A percentile compares a stretch with the other conserved stretches of the same genome.
Conservation (phyloP, 2,113 vertebrate genomes). For the Eclectus roratus region DNA sequence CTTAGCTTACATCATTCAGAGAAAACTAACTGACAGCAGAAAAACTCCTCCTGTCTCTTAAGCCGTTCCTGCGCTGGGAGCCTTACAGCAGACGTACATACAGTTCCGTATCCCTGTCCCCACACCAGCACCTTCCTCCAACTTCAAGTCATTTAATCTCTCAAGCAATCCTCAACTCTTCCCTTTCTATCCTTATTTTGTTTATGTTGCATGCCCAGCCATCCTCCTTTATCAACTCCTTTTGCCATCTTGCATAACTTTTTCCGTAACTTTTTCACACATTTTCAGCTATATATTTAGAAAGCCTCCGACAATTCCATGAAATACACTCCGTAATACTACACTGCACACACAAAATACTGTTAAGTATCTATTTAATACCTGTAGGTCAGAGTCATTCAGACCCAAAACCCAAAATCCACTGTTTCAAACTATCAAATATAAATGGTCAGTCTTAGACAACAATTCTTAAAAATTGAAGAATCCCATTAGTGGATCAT, state of each 20-base stretch:
- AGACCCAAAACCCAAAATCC: neutral
- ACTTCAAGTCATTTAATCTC: neutral
- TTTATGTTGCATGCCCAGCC: neutral
- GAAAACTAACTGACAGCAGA: constrained; percentile 16
- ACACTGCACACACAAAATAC: neutral
- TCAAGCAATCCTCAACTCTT: neutral
- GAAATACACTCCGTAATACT: neutral
- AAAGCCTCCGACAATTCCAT: neutral
- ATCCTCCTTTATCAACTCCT: neutral
- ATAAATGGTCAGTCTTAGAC: neutral
- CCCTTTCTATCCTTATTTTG: neutral
- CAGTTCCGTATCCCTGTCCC: neutral
- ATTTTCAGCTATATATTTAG: neutral
- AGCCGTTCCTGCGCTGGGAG: neutral
- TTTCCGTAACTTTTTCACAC: neutral
- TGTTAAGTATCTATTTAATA: neutral
- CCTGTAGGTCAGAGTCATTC: neutral
- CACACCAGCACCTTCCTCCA: neutral
- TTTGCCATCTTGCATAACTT: neutral
- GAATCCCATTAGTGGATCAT: neutral
- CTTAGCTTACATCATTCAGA: constrained; percentile 17
- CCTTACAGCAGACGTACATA: neutral
- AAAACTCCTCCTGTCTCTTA: neutral
- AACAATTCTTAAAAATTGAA: neutral
- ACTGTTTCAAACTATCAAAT: neutral